Evolutionary conservation across 2,113 vertebrate genomes (phyloP), one percentile per base, ranked within the genome.

Genomic region (Clinocottus analis): DNA sequence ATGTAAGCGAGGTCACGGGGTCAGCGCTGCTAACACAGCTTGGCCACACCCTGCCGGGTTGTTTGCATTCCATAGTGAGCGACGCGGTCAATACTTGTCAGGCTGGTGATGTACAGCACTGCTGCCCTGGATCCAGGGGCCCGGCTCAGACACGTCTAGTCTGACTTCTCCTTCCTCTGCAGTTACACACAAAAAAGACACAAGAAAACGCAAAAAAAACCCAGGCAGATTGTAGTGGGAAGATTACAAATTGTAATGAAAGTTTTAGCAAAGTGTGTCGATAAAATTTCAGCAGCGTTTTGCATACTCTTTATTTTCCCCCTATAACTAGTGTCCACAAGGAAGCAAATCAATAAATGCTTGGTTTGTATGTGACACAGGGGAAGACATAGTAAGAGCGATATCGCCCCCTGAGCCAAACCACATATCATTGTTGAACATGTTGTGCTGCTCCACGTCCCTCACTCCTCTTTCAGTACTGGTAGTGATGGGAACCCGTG

Each of bases 1-100:
- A 85, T 71, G 51, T 89, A 92, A 88, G 62, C 66, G 71, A 86
- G 89, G 89, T 87, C 80, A 82, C 45, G n/a, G 69, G 77, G 84
- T 90, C 82, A 85, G 72, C 70, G 74, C 47, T 7, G 78, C 63
- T 2, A 59, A 62, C 75, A 72, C 16, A 60, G 61, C 17, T 16
- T 60, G 37, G 85, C 85, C 89, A 86, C 86, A 72, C 85, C 85
- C 90, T 63, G 75, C 67, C 60, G 14, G 69, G 47, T 74, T 90
- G 69, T 87, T 88, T 68, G 83, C 77, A 87, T 91, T 89, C 84
- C 85, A 83, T 60, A 80, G 80, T 83, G 80, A 84, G 51, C 64
- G 21, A 39, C 47, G n/a, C 75, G 2, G 77, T 88, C 90, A 73
- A 83, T 87, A 75, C 65, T 60, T 66, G 71, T 75, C 73, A 67